Evolutionary conservation across 2,113 vertebrate genomes (phyloP).

Genomic region (Crotalus horridus): DNA sequence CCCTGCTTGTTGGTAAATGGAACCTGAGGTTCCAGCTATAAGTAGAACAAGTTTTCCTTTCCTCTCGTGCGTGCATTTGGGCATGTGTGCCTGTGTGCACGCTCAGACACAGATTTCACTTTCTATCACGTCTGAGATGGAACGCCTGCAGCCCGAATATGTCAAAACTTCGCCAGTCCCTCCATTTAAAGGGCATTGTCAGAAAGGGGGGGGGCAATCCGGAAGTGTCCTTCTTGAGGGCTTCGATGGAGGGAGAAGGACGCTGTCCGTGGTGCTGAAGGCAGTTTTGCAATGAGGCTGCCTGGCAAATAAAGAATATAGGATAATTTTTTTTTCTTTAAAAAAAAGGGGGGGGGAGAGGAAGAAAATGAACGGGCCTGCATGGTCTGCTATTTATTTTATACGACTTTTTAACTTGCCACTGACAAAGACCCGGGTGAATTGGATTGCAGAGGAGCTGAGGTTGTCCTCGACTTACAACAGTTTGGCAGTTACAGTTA

Average conservation of each 20-base stretch:
- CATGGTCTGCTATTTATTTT: neutral
- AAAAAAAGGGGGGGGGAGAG: neutral
- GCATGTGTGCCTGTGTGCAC: neutral
- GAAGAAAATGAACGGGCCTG: neutral
- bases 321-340: neutral
- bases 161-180: neutral
- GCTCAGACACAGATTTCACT: neutral
- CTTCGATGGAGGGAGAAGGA: neutral
- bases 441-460: neutral
- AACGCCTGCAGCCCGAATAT: neutral
- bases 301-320: neutral
- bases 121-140: neutral
- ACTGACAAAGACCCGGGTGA: neutral
- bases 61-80: neutral
- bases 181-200: no score
- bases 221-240: neutral
- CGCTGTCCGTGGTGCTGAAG: slow-evolving; percentile 36
- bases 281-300: neutral
- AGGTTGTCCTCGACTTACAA: neutral
- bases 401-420: neutral
- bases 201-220: neutral
- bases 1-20: neutral
- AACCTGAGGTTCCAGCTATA: neutral
- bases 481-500: neutral
- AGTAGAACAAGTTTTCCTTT: neutral